phyloP scores from a whole-genome alignment of 2,113 vertebrate genomes.

The Oreochromis spilurus region DNA sequence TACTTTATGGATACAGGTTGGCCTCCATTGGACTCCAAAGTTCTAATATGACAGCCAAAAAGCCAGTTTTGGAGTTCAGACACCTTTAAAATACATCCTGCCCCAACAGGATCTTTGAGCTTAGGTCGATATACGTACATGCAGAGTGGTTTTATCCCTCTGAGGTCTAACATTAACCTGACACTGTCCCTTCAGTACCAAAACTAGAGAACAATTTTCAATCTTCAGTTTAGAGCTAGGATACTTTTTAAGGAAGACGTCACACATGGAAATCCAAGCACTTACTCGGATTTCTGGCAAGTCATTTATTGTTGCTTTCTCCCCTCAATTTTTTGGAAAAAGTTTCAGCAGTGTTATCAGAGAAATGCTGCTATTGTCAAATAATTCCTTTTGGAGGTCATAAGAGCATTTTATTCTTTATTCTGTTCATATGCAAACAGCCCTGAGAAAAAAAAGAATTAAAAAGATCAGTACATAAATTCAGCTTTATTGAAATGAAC shows the following conservation, averaged over 20 bases:
- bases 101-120: not conserved
- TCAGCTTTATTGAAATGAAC: conserved; percentile 71
- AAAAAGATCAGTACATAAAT: conserved; percentile 48
- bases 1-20: not conserved
- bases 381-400: not conserved
- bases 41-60: not conserved
- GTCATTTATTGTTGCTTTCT: not conserved
- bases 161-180: not conserved
- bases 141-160: not conserved
- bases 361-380: not conserved
- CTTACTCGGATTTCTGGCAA: not conserved
- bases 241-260: not conserved
- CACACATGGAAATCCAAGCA: not conserved
- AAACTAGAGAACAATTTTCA: not conserved
- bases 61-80: not conserved
- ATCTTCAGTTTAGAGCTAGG: not conserved
- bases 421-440: not conserved
- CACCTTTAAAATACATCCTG: not conserved
- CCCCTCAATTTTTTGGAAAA: not conserved
- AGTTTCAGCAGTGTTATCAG: not conserved
- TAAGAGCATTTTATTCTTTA: not conserved
- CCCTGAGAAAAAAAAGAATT: not conserved
- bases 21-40: not conserved
- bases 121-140: not conserved
- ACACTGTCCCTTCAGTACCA: not conserved